phyloP scores from a whole-genome alignment of 2,113 vertebrate genomes.

The Parus major region DNA sequence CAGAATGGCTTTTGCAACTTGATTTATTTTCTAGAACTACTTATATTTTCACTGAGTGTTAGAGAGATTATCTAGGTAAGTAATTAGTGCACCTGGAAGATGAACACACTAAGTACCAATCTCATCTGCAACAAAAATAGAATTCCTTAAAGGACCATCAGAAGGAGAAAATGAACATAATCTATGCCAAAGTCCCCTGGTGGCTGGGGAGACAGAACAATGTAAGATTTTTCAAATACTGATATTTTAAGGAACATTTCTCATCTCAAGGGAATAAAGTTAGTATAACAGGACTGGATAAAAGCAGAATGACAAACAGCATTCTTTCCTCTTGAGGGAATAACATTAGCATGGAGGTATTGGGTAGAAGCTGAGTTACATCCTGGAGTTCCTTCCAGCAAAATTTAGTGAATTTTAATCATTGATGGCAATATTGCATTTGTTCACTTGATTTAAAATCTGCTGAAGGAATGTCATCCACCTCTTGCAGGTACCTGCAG shows the following conservation, averaged over 20 bases:
- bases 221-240: not conserved
- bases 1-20: not conserved
- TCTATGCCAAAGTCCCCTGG: not conserved
- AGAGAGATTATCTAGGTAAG: not conserved
- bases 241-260: not conserved
- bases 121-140: not conserved
- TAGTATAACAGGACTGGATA: not conserved
- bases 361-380: not conserved
- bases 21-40: not conserved
- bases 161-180: not conserved
- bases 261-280: not conserved
- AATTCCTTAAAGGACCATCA: not conserved
- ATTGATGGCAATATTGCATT: not conserved
- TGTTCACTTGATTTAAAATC: not conserved
- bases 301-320: not conserved
- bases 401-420: not conserved
- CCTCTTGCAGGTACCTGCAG: not conserved
- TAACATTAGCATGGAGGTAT: not conserved
- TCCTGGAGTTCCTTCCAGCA: not conserved
- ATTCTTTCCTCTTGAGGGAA: not conserved
- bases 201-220: not conserved
- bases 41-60: not conserved
- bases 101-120: not conserved
- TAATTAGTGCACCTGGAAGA: constrained; percentile 3
- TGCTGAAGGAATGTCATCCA: not conserved